A percentile compares a stretch with the other conserved stretches of the same genome.
phyloP scores from a whole-genome alignment of 2,888 invertebrate species.

The Ophraella communa region DNA sequence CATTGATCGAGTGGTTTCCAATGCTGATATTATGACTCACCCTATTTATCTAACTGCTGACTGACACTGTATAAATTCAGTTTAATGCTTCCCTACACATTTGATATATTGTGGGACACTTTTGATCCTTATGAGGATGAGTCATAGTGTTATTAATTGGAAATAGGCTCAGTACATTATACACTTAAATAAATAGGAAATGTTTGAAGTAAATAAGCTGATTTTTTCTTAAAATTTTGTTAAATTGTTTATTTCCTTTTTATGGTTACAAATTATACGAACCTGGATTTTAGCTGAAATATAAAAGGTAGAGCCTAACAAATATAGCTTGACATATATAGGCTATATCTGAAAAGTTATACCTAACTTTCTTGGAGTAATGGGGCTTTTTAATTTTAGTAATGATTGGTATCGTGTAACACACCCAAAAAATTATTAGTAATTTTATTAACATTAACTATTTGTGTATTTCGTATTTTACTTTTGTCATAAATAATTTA shows the following conservation, averaged over 20 bases:
- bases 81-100: not conserved
- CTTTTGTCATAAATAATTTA: too few species aligned
- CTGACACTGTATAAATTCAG: not conserved
- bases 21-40: constrained; percentile 4
- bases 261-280: not conserved
- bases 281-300: not conserved
- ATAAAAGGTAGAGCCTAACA: not conserved
- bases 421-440: too few species aligned
- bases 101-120: not conserved
- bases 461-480: too few species aligned
- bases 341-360: too few species aligned
- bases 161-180: not conserved
- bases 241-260: not conserved
- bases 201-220: not conserved
- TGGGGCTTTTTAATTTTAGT: too few species aligned
- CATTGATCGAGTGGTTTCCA: not conserved
- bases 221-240: not conserved
- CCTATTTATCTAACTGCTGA: not conserved
- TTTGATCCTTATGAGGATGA: not conserved
- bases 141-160: not conserved
- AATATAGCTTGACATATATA: too few species aligned
- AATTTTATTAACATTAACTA: too few species aligned
- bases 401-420: too few species aligned
- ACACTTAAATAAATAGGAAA: not conserved
- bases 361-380: too few species aligned